Conservation (phyloP, 2,888 invertebrate genomes). For the Acanthosepion pharaonis region DNA sequence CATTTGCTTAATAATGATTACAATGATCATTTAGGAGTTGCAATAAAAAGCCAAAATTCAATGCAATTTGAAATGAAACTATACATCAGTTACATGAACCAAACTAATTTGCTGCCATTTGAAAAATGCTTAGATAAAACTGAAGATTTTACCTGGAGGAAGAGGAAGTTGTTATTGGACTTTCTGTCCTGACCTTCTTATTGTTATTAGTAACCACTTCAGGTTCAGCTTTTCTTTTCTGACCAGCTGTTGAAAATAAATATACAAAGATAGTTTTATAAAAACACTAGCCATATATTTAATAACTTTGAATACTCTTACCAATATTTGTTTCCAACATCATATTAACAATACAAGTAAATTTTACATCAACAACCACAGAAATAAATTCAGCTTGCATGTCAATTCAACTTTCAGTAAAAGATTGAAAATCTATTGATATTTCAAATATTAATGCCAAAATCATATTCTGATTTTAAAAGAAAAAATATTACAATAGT, state of each 20-base stretch:
- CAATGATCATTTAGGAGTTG: not conserved
- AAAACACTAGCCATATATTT: not conserved
- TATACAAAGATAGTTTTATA: not conserved
- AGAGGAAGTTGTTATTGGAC: constrained; percentile 51
- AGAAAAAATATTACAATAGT: too few species aligned
- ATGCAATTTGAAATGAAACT: too few species aligned
- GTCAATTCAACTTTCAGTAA: too few species aligned
- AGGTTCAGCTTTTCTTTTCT: constrained; percentile 66
- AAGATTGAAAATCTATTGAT: too few species aligned
- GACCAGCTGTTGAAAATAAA: constrained; percentile 48
- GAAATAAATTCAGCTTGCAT: too few species aligned
- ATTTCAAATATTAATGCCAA: too few species aligned
- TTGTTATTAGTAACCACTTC: constrained; percentile 55
- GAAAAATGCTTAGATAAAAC: not conserved
- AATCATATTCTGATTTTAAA: too few species aligned
- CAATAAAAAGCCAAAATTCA: too few species aligned
- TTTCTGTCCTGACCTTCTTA: constrained; percentile 65
- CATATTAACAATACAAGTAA: not conserved
- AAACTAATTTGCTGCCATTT: not conserved
- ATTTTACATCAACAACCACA: too few species aligned
- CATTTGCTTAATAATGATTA: too few species aligned
- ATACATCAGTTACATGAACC: too few species aligned
- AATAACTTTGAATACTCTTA: not conserved
- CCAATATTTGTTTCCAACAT: not conserved
- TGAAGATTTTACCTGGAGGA: not conserved